Conservation (phyloP, 2,888 invertebrate genomes). For the Pristionchus entomophagus region DNA sequence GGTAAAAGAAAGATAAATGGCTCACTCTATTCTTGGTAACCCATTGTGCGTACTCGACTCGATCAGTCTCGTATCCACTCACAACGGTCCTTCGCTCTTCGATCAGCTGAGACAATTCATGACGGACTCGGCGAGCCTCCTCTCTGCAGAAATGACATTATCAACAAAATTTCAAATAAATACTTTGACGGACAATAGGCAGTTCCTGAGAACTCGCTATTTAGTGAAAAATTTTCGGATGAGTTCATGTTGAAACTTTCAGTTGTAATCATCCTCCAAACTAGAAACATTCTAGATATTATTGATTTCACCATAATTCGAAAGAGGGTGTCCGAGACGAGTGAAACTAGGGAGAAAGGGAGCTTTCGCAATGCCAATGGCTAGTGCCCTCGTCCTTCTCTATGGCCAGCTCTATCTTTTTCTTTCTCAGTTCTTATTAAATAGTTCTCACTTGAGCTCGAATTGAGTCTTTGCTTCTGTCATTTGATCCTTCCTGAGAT, state of each 20-base stretch:
- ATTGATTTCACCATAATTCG: conserved; percentile 16
- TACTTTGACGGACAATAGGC: no score
- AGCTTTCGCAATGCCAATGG: background rate
- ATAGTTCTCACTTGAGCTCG: background rate
- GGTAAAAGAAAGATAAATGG: no score
- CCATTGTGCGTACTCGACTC: conserved; percentile 59
- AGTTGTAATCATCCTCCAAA: background rate
- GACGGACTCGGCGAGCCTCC: conserved; percentile 34
- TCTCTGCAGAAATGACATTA: conserved; percentile 5
- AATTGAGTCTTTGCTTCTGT: background rate
- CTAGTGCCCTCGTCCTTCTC: conserved; percentile 10
- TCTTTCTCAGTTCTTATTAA: background rate
- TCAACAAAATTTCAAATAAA: no score
- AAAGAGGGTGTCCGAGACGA: background rate
- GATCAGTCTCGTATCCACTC: conserved; percentile 54
- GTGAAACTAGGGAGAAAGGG: background rate
- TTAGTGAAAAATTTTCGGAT: no score
- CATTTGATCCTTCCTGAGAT: conserved; percentile 32
- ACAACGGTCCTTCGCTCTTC: conserved; percentile 54
- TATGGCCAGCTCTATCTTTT: background rate
- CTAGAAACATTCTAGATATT: conserved; percentile 9
- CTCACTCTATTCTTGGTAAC: conserved; percentile 50
- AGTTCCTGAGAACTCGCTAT: no score
- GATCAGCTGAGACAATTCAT: conserved; percentile 50
- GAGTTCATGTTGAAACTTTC: background rate